Conservation (phyloP, 2,888 invertebrate species). For the Carabus problematicus region DNA sequence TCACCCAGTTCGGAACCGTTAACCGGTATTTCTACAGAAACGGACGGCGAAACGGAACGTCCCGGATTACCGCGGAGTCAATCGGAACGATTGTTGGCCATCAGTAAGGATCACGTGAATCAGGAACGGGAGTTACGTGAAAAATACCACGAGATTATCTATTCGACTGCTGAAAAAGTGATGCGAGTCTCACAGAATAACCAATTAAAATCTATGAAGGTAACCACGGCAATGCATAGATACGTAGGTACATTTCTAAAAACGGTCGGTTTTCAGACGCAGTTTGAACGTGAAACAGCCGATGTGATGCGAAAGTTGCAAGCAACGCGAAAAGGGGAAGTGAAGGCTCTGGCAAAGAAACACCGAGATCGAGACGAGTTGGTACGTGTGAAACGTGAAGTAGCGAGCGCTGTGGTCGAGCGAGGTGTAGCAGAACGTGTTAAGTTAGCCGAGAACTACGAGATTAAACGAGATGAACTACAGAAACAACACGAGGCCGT, state of each 20-base stretch:
- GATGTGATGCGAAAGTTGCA: constrained; percentile 84
- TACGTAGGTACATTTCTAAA: background rate
- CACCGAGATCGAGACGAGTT: constrained; percentile 92
- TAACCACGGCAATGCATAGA: constrained; percentile 45
- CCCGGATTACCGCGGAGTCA: constrained; percentile 67
- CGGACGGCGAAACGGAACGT: constrained; percentile 59
- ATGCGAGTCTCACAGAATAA: constrained; percentile 78
- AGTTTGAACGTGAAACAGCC: constrained; percentile 74
- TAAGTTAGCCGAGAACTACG: constrained; percentile 77
- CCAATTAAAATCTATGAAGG: constrained; percentile 80
- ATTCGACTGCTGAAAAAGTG: constrained; percentile 79
- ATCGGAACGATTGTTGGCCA: constrained; percentile 68
- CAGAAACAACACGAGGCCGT: constrained; percentile 82
- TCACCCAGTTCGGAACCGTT: constrained; percentile 58
- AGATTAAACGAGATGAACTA: constrained; percentile 76
- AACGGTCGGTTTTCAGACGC: constrained; percentile 54
- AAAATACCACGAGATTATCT: constrained; percentile 84
- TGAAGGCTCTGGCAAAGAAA: constrained; percentile 84
- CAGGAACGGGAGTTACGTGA: constrained; percentile 80
- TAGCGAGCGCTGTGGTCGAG: constrained; percentile 81
- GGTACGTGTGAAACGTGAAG: constrained; percentile 85
- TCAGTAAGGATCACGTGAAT: constrained; percentile 71
- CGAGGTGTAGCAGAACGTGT: constrained; percentile 90
- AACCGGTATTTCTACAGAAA: constrained; percentile 54
- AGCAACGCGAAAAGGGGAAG: constrained; percentile 83